phyloP scores from a whole-genome alignment of 2,113 vertebrate species.

The Anseranas semipalmata region DNA sequence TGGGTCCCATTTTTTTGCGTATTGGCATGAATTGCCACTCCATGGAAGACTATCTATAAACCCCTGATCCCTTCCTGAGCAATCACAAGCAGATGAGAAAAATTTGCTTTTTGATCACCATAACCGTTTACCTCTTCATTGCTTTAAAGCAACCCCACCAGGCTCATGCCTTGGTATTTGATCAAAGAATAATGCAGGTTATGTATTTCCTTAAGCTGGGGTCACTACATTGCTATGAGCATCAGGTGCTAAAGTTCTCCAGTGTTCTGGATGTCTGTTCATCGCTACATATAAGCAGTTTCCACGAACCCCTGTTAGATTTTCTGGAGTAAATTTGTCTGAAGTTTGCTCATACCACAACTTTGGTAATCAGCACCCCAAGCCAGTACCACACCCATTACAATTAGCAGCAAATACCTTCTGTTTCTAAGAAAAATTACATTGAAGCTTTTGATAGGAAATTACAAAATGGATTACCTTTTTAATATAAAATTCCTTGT shows the following conservation, averaged over 20 bases:
- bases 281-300: neutral
- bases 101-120: neutral
- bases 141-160: neutral
- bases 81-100: neutral
- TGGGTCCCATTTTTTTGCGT: neutral
- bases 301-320: neutral
- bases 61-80: neutral
- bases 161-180: neutral
- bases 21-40: neutral
- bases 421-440: constrained; percentile 17
- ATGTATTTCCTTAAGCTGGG: neutral
- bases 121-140: neutral
- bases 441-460: neutral
- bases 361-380: neutral
- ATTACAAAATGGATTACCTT: constrained; percentile 72
- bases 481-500: constrained; percentile 14
- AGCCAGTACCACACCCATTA: neutral
- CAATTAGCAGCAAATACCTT: neutral
- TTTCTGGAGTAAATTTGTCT: neutral
- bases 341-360: neutral
- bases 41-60: neutral
- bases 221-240: neutral
- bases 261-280: neutral
- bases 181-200: neutral
- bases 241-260: neutral